Evolutionary conservation across 2,113 vertebrate genomes (phyloP).

Genomic region (Marmota flaviventris): DNA sequence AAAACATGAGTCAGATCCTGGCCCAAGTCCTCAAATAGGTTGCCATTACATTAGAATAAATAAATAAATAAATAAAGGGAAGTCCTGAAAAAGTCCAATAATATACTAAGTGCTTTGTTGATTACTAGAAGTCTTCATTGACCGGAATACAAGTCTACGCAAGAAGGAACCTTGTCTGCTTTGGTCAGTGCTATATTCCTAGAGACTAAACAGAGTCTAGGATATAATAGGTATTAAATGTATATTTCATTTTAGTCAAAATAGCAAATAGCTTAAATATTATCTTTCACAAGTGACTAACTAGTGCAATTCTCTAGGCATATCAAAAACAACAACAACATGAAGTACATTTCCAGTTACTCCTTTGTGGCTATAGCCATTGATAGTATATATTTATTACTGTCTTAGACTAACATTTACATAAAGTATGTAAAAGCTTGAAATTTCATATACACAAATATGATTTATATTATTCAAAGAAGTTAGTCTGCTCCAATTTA

Average conservation of each 20-base stretch:
- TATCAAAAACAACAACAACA: not conserved
- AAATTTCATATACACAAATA: not conserved
- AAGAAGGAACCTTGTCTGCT: not conserved
- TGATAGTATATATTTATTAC: not conserved
- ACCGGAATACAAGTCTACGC: not conserved
- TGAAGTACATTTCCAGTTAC: not conserved
- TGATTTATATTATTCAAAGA: not conserved
- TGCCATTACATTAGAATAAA: not conserved
- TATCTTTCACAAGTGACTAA: conserved; percentile 9
- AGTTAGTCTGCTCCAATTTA: not conserved
- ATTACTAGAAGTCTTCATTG: not conserved
- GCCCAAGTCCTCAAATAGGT: not conserved
- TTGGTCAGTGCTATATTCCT: not conserved
- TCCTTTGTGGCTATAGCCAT: not conserved
- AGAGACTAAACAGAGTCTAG: not conserved
- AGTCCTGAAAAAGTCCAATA: not conserved
- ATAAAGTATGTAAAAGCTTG: not conserved
- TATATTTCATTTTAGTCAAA: not conserved
- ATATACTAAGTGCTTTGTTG: not conserved
- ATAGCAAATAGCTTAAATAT: not conserved
- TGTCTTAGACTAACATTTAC: not conserved
- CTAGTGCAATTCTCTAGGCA: not conserved
- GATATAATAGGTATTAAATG: not conserved
- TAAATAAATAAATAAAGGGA: not conserved
- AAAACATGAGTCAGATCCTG: not conserved